Evolutionary conservation across 2,797 vertebrate genomes (phyloP), one percentile per base, ranked within the genome.

Genomic region (Tapirus indicus): DNA sequence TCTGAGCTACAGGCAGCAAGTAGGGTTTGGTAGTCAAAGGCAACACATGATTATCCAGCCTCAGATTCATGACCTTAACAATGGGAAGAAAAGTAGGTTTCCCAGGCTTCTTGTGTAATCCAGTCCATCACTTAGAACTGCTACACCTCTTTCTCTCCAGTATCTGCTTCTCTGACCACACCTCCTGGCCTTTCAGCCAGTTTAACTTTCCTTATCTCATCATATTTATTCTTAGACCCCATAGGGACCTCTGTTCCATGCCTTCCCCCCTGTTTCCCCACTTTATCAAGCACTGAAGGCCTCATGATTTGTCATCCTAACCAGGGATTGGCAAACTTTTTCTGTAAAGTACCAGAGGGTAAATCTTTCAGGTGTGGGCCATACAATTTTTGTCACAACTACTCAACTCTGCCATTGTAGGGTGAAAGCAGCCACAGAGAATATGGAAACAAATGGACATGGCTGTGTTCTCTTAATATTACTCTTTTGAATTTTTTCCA

Each of bases 141-240:
- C 2, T 14, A 8, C 1, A 6, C 1, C 0, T 47, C 49, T 32
- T 35, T 4, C 3, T 23, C 7, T 38, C 66, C 32, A 0, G 20
- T 3, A 23, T 9, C 68, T 41, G 23, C 10, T 38, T 72, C 49
- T 75, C 23, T 23, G 35, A 52, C 18, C 25, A 38, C 5, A 32
- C 12, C n/a, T 64, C 18, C 27, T 18, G 23, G 18, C 2, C 27
- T 75, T 64, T 35, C 5, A 66, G 64, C 4, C 35, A 5, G 9
- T 72, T 64, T 21, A 1, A 49, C 29, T 68, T 49, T 32, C 25
- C n/a, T 35, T 54, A 10, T 71, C 44, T 29, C 27, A 7, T 13
- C 35, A 9, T 27, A 47, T 32, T 38, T 52, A 35, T 17, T 58
- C 69, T 49, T 44, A 84, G 32, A 38, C 38, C 25, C 52, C 35